Evolutionary conservation across 2,888 invertebrate genomes (phyloP), one percentile per base, ranked within the genome.

Genomic region (Patella pellucida): DNA sequence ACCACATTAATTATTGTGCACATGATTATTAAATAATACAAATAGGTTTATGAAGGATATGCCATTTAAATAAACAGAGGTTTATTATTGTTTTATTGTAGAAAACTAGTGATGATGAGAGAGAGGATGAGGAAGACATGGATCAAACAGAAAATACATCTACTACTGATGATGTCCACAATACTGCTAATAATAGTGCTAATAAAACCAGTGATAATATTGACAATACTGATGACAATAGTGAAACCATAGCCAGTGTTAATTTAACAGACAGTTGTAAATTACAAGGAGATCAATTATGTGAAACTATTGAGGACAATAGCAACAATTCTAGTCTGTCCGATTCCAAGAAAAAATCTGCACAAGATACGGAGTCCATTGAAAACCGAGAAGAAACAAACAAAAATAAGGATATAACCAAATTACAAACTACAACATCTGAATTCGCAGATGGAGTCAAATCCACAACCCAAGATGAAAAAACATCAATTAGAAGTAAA

Each of bases 71-170:
- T 23, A 41, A 7, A 23, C 4, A 15, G 74, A 74, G 19, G 52
- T 51, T 14, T 50, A 62, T 27, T 74, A 69, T 69, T 69, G 68
- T 50, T 19, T 51, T 69, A 31, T 56, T 71, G 41, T 69, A 77
- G n/a, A 56, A 77, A 62, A 69, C 23, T 68, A 68, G 23, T 68
- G 54, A 68, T 16, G 50, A 56, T 54, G 62, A 73, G 16, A 52
- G 23, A 14, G 56, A 68, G 16, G 69, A 68, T 27, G 56, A 73
- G 16, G 52, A 69, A 71, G 73, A 73, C 16, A 69, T 52, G 11
- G 69, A 76, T 54, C 50, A 76, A 19, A 68, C 41, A 50, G 67
- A 50, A 67, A 68, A 71, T 56, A 52, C 71, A 15, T 62, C 62
- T 41, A 23, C 41, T 69, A 52, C 68, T 73, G 23, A 73, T 31